Percentiles rank a stretch among this genome's conserved stretches.
These are phyloP conservation scores for Electrophaes corylata DNA, from an alignment of 2,888 invertebrate genomes.

Conservation along the genomic window DNA sequence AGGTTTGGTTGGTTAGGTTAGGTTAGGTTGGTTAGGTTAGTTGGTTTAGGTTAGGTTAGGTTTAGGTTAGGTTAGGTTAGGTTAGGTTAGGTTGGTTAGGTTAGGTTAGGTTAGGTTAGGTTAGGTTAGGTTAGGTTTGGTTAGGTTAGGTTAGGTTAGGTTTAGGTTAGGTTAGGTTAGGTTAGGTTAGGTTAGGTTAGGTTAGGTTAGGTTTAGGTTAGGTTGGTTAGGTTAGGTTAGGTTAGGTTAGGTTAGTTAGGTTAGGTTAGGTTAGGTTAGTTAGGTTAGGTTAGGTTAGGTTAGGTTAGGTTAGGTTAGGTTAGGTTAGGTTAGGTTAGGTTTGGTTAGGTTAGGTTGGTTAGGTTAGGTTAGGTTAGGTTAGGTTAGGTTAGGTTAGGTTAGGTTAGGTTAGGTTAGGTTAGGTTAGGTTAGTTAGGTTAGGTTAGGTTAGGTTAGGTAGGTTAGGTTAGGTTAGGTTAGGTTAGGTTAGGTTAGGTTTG, in stretches of 20 bases:
- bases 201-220: conserved; percentile 33
- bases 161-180: conserved; percentile 43
- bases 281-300: conserved; percentile 19
- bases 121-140: conserved; percentile 40
- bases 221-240: conserved; percentile 32
- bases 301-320: conserved; percentile 26
- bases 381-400: conserved; percentile 41
- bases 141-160: conserved; percentile 43
- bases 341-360: conserved; percentile 32
- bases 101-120: conserved; percentile 31
- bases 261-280: conserved; percentile 43
- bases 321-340: conserved; percentile 30
- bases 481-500: conserved; percentile 31
- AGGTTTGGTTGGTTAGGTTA: conserved; percentile 9
- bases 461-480: conserved; percentile 38
- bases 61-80: conserved; percentile 38
- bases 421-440: conserved; percentile 37
- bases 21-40: conserved; percentile 18
- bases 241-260: conserved; percentile 41
- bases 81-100: conserved; percentile 39
- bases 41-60: conserved; percentile 38
- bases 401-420: conserved; percentile 41
- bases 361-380: conserved; percentile 36
- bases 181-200: conserved; percentile 39
- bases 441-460: conserved; percentile 38